phyloP scores from a whole-genome alignment of 2,888 invertebrate species.

The Blera fallax region DNA sequence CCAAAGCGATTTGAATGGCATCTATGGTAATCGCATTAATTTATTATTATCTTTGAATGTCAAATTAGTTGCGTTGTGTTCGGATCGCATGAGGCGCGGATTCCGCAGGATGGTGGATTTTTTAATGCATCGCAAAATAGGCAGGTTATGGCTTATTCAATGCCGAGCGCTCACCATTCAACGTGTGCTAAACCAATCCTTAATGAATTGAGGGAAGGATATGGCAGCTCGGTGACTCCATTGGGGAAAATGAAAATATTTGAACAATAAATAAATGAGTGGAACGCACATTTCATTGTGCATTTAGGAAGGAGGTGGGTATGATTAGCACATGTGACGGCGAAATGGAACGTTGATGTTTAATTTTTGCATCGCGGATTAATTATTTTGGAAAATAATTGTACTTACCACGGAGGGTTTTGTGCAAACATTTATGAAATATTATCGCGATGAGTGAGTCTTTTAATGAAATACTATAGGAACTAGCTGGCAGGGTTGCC shows the following conservation, averaged over 20 bases:
- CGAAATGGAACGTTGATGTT: background rate
- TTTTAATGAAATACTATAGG: slow-evolving; percentile 35
- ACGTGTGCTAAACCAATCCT: background rate
- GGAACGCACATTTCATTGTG: background rate
- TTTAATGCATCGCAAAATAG: slow-evolving; percentile 39
- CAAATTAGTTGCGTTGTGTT: background rate
- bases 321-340: background rate
- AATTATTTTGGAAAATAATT: slow-evolving; percentile 41
- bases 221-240: background rate
- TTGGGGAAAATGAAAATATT: background rate
- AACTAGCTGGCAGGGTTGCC: background rate
- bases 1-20: slow-evolving; percentile 34
- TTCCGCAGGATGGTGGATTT: background rate
- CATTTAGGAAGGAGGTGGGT: background rate
- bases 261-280: background rate
- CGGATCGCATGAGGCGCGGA: too few species aligned
- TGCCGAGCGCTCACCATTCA: background rate
- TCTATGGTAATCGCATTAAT: slow-evolving; percentile 22
- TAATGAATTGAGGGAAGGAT: background rate
- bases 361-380: background rate
- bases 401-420: background rate
- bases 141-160: slow-evolving; percentile 56
- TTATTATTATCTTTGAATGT: slow-evolving; percentile 44
- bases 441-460: slow-evolving; percentile 35
- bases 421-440: slow-evolving; percentile 29